phyloP scores from a whole-genome alignment of 2,113 vertebrate genomes.

The Lampris incognitus region DNA sequence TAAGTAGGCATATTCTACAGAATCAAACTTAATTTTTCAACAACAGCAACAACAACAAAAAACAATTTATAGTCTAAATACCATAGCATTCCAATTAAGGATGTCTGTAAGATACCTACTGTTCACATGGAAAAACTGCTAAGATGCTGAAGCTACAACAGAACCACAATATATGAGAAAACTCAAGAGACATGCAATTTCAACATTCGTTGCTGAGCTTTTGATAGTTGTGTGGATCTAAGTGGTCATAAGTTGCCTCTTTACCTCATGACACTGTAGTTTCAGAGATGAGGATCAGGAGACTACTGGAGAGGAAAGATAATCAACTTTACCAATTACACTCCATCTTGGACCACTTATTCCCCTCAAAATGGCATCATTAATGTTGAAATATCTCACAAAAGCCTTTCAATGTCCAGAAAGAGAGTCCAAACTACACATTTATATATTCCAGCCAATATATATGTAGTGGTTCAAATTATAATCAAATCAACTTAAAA shows the following conservation, averaged over 20 bases:
- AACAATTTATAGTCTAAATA: not conserved
- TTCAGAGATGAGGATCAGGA: constrained; percentile 51
- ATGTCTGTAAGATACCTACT: too few relatives aligned
- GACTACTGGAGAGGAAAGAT: constrained; percentile 64
- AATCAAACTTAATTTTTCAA: constrained; percentile 8
- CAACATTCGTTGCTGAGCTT: not conserved
- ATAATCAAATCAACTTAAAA: constrained; percentile 66
- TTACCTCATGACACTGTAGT: constrained; percentile 2
- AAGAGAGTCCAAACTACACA: constrained; percentile 54
- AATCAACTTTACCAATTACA: constrained; percentile 80
- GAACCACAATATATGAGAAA: too few relatives aligned
- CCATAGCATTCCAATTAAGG: too few relatives aligned
- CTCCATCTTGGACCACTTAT: constrained; percentile 79
- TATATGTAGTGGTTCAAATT: constrained; percentile 25
- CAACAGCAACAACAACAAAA: not conserved
- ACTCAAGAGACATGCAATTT: not conserved
- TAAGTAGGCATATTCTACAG: not conserved
- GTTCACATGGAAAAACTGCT: not conserved
- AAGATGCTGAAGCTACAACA: not conserved
- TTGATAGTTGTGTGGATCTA: not conserved
- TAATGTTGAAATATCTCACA: constrained; percentile 70
- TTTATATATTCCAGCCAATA: constrained; percentile 68
- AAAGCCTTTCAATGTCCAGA: constrained; percentile 62
- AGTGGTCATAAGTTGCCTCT: not conserved
- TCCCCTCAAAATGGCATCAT: constrained; percentile 72